A percentile compares a stretch with the other conserved stretches of the same genome.
phyloP scores from a whole-genome alignment of 1,140 invertebrate species.

The Drosophila albomicans region DNA sequence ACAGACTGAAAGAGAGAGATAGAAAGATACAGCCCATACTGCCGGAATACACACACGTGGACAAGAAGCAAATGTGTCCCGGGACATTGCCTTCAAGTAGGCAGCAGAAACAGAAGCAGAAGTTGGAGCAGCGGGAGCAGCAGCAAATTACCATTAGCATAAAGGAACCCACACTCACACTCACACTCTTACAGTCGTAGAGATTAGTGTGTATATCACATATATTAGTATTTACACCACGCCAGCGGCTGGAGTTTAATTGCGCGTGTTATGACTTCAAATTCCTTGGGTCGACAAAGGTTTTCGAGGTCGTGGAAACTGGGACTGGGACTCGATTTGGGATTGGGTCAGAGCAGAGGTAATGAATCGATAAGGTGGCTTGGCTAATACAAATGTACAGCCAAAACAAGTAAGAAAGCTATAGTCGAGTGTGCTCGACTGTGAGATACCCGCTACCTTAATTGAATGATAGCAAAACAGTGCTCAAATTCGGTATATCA shows the following conservation, averaged over 20 bases:
- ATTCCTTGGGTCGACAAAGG: slow-evolving; percentile 35
- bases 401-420: slow-evolving; percentile 1
- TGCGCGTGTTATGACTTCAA: slow-evolving; percentile 60
- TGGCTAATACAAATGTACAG: slow-evolving; percentile 57
- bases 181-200: slow-evolving; percentile 5
- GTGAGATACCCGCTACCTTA: no score
- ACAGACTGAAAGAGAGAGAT: no score
- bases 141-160: slow-evolving; percentile 46
- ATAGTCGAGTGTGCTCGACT: no score
- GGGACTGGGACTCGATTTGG: not conserved
- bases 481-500: no score
- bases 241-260: slow-evolving; percentile 65
- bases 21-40: not conserved
- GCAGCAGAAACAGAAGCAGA: slow-evolving; percentile 34
- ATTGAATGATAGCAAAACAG: no score
- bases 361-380: slow-evolving; percentile 40
- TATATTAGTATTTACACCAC: slow-evolving; percentile 70
- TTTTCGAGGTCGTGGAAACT: not conserved
- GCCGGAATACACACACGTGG: slow-evolving; percentile 11
- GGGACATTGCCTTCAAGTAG: slow-evolving; percentile 35
- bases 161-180: slow-evolving; percentile 13
- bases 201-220: slow-evolving; percentile 59
- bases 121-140: slow-evolving; percentile 7
- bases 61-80: slow-evolving; percentile 28
- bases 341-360: slow-evolving; percentile 15